Evolutionary conservation across 2,888 invertebrate species (phyloP), one percentile per base, ranked within the genome.

Genomic region (Ochropleura leucogaster): DNA sequence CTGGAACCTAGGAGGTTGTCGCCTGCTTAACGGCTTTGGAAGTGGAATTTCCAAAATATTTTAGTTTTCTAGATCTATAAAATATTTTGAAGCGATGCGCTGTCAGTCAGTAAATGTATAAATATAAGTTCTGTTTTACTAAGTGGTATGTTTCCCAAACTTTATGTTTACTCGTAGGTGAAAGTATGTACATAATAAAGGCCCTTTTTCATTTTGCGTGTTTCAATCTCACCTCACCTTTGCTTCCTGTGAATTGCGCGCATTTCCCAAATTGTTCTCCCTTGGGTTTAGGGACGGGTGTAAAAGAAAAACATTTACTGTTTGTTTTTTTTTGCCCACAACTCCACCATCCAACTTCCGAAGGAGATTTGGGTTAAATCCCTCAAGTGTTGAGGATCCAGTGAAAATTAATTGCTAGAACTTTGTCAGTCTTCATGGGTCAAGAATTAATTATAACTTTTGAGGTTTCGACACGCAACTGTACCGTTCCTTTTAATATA

Each of bases 141-240:
- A 57, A 59, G 59, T 59, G 59, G 40, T 40, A 44, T 44, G 1
- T 62, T n/a, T 44, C 0, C 62, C n/a, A 12, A n/a, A 60, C 47
- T 0, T 59, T 49, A 49, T 51, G 44, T 44, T 44, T 49, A 46
- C 46, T 20, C 40, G 14, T 53, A 74, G 40, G 62, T 62, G 53
- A 46, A 62, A 49, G 44, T 44, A 51, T 49, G 20, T 40, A 30
- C 4, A 53, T 51, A 69, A 59, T 20, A 64, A 72, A 60, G 57
- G n/a, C 63, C 40, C 30, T 69, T 49, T 72, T 68, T 46, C 70
- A 68, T 60, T 75, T 68, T 73, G 69, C 49, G 65, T 71, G 76
- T 82, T 30, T 79, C 73, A 84, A 72, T 84, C 82, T 84, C 73
- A 63, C 30, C 30, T 30, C 73, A 73, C 82, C 67, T 76, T 44